Base-by-base conservation (phyloP, 2,888 invertebrate species). In the Pantelozetes paolii region DNA sequence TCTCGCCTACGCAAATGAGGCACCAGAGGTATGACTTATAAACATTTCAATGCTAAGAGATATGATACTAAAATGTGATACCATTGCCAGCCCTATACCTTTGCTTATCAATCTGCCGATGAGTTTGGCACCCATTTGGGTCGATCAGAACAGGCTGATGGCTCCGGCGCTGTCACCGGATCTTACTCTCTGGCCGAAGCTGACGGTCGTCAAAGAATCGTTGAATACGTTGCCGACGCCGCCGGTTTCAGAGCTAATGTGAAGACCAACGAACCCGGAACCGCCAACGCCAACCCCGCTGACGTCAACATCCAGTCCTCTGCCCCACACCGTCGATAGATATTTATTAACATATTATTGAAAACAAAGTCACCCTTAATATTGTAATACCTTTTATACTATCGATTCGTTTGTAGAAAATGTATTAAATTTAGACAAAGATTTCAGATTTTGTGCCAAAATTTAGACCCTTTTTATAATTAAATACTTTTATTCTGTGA, bases 191-290 rank as follows among this genome's bases (percentile, higher is more conserved):
- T 77, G 69, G 74, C 71, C 67, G 75, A 76, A 67, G 71, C 76
- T 23, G 77, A 78, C 15, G 78, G 78, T 18, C 78, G 77, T 32
- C 30, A 45, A 50, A 54, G 78, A 15, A 50, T 76, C 15, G 78
- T 78, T 13, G 77, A 78, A 30, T 78, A 78, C 77, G 71, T 78
- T n/a, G 78, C 78, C 18, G 78, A 78, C 50, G 78, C 73, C 20
- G 73, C 64, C 18, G 78, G 78, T 26, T 78, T 76, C 77, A n/a
- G 78, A 11, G 78, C 78, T 54, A 71, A 67, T 40, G 73, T 78
- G 71, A 32, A 73, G 26, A 78, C 78, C 75, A 78, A 78, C 75
- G 78, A 78, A 45, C 76, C 76, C 9, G 78, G 78, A 5, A 78
- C 78, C 57, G 75, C 75, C 36, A 77, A 71, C 74, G 57, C 67